phyloP scores from a whole-genome alignment of 1,140 invertebrate genomes.

The Habropoda laboriosa region DNA sequence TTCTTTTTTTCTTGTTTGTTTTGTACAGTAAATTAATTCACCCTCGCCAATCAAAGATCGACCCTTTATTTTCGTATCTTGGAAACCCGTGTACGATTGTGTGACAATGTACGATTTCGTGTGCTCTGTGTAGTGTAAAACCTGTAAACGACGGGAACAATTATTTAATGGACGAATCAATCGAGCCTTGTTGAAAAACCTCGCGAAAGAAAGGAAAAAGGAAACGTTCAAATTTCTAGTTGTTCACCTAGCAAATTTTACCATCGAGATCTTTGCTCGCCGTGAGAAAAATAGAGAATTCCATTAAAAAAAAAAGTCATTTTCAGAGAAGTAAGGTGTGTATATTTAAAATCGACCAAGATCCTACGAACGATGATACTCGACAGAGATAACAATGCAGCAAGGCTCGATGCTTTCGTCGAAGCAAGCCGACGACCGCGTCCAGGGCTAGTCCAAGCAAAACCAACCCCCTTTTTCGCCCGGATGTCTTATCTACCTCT shows the following conservation, averaged over 20 bases:
- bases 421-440: slow-evolving; percentile 45
- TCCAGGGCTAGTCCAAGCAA: slow-evolving; percentile 33
- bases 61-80: slow-evolving; percentile 46
- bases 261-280: not conserved
- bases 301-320: not conserved
- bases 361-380: no score
- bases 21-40: slow-evolving; percentile 39
- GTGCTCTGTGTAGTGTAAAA: slow-evolving; percentile 41
- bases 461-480: slow-evolving; percentile 15
- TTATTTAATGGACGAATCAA: slow-evolving; percentile 26
- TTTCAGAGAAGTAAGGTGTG: no score
- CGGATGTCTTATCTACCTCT: slow-evolving; percentile 29
- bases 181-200: slow-evolving; percentile 14
- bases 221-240: not conserved
- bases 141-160: slow-evolving; percentile 28
- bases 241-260: not conserved
- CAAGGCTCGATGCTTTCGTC: slow-evolving; percentile 44
- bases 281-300: not conserved
- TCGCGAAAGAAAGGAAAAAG: not conserved
- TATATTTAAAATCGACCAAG: not conserved
- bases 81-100: slow-evolving; percentile 33
- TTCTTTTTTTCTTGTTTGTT: no score
- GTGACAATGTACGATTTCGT: slow-evolving; percentile 53
- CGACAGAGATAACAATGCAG: not conserved
- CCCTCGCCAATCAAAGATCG: slow-evolving; percentile 23